Evolutionary conservation across 2,888 invertebrate genomes (phyloP).

Genomic region (Patella depressa): DNA sequence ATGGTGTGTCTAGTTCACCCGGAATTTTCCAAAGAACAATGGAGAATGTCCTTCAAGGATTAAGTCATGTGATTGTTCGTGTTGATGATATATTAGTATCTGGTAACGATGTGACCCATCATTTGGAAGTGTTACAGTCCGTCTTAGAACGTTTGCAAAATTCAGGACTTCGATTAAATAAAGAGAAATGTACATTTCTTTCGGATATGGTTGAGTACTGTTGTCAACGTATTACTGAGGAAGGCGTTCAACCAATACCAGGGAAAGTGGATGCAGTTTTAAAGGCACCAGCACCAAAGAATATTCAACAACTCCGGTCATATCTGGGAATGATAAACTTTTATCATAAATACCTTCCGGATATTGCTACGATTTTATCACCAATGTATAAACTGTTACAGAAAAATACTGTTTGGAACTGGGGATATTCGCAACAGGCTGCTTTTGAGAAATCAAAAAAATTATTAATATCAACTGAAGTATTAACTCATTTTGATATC

Average conservation of each 20-base stretch:
- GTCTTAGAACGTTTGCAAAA: conserved; percentile 7
- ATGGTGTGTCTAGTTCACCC: conserved; percentile 35
- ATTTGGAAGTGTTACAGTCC: neutral
- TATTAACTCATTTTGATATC: conserved; percentile 55
- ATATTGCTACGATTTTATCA: conserved; percentile 14
- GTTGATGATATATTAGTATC: conserved; percentile 44
- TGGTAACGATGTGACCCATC: conserved; percentile 9
- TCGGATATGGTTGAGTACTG: conserved; percentile 14
- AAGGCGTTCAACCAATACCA: conserved; percentile 31
- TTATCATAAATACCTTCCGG: conserved; percentile 13
- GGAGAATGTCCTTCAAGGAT: conserved; percentile 38
- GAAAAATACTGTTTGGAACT: conserved; percentile 40
- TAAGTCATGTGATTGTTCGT: conserved; percentile 29
- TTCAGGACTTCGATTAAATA: conserved; percentile 15
- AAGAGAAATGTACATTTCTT: conserved; percentile 15
- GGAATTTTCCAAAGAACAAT: conserved; percentile 38
- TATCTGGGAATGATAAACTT: conserved; percentile 28
- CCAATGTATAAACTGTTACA: conserved; percentile 26
- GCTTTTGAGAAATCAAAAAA: conserved; percentile 42
- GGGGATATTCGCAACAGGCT: conserved; percentile 18
- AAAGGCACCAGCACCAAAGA: conserved; percentile 47
- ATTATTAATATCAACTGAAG: conserved; percentile 31
- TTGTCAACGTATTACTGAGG: conserved; percentile 24
- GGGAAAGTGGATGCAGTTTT: conserved; percentile 46
- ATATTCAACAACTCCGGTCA: conserved; percentile 42